These are phyloP conservation scores for Falco concolor DNA, from an alignment of 2,797 vertebrate species.

Conservation along the genomic window DNA sequence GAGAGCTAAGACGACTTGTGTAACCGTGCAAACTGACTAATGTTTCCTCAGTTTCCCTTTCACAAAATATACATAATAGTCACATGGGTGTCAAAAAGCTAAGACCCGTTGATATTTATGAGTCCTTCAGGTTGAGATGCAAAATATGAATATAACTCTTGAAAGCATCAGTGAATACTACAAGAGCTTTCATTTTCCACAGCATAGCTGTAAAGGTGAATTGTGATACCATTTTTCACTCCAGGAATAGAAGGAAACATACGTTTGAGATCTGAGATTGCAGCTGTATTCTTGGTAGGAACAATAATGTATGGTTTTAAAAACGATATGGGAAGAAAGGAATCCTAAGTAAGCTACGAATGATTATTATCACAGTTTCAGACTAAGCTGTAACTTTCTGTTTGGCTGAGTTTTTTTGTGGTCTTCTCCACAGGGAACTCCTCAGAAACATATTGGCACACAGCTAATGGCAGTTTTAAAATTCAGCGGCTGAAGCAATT, in stretches of 20 bases:
- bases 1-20: neutral
- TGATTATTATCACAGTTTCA: neutral
- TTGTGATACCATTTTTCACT: neutral
- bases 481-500: neutral
- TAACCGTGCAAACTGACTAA: neutral
- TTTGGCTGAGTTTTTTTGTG: neutral
- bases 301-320: neutral
- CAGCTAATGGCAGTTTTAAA: neutral
- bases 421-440: neutral
- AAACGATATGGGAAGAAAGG: neutral
- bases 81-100: neutral
- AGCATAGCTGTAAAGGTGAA: neutral
- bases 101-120: neutral
- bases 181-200: neutral
- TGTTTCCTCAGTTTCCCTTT: neutral
- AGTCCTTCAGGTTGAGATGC: neutral
- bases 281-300: neutral
- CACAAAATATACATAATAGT: neutral
- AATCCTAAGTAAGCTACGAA: neutral
- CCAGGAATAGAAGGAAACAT: neutral
- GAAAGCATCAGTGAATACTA: neutral
- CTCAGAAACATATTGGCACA: neutral
- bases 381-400: neutral
- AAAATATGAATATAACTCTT: neutral
- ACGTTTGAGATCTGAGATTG: neutral